Evolutionary conservation across 1,140 invertebrate species (phyloP).

Genomic region (Camponotus vicinus): DNA sequence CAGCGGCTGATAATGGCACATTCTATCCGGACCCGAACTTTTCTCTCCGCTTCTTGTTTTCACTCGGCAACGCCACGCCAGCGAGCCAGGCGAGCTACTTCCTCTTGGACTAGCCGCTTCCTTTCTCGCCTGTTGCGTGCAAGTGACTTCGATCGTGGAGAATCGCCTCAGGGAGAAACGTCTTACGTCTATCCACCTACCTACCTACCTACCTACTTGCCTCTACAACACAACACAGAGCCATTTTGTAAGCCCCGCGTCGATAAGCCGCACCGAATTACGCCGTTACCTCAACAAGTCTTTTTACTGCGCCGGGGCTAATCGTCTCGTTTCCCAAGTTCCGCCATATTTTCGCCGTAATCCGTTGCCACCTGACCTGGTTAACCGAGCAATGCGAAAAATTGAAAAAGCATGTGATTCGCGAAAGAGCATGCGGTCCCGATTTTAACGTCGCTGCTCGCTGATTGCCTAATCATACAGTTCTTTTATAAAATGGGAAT

Average conservation of each 20-base stretch:
- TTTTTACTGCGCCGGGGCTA: conserved; percentile 57
- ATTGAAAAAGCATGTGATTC: background rate
- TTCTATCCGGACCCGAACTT: conserved; percentile 57
- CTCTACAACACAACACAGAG: conserved; percentile 28
- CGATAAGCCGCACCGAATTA: conserved; percentile 60
- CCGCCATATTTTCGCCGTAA: conserved; percentile 9
- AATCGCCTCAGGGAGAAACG: conserved; percentile 48
- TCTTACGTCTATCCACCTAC: conserved; percentile 29
- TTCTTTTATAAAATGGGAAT: conserved; percentile 2
- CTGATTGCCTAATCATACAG: conserved; percentile 25
- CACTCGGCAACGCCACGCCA: background rate
- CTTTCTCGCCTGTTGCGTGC: conserved; percentile 65
- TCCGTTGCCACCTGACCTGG: background rate
- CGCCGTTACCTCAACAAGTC: conserved; percentile 52
- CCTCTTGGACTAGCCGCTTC: conserved; percentile 17
- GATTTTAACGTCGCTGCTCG: conserved; percentile 7
- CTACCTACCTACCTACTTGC: too few relatives aligned
- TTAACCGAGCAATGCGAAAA: background rate
- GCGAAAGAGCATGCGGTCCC: background rate
- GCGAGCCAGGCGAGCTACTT: conserved; percentile 34
- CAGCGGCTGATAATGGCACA: conserved; percentile 69
- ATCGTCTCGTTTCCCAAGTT: conserved; percentile 62
- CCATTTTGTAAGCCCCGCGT: conserved; percentile 54
- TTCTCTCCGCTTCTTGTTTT: conserved; percentile 38
- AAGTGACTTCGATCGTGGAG: conserved; percentile 56